A percentile compares a stretch with the other conserved stretches of the same genome.
phyloP scores from a whole-genome alignment of 2,797 vertebrate species.

The Peromyscus eremicus region DNA sequence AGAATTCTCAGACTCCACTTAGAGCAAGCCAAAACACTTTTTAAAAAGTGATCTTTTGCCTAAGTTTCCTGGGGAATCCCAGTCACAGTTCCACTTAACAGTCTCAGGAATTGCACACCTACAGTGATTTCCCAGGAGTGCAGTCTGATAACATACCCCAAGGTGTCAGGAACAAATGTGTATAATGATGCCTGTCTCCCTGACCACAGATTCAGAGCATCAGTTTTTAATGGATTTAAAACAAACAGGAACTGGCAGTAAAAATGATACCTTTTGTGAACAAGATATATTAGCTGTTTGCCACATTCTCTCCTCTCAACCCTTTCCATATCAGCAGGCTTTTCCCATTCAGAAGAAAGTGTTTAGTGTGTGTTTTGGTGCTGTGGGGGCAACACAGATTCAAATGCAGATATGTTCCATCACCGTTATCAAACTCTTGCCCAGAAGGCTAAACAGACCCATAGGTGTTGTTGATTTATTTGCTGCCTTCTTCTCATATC shows the following conservation, averaged over 20 bases:
- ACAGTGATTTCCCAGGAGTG: slow-evolving; percentile 78
- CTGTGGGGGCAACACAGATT: background rate
- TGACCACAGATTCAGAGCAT: background rate
- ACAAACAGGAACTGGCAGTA: slow-evolving; percentile 67
- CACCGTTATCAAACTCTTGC: background rate
- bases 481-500: background rate
- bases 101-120: slow-evolving; percentile 64
- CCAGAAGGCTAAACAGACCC: background rate
- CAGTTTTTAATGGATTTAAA: slow-evolving; percentile 65
- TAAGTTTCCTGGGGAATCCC: slow-evolving; percentile 65
- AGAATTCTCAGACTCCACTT: slow-evolving; percentile 36
- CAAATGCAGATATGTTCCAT: background rate
- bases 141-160: slow-evolving; percentile 66
- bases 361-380: background rate
- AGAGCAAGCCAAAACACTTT: slow-evolving; percentile 33
- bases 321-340: background rate
- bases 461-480: background rate
- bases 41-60: slow-evolving; percentile 60
- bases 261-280: slow-evolving; percentile 63
- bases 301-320: background rate
- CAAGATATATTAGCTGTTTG: slow-evolving; percentile 68
- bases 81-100: slow-evolving; percentile 77
- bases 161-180: slow-evolving; percentile 77
- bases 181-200: slow-evolving; percentile 69
- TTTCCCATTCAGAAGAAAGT: slow-evolving; percentile 49